Conservation (phyloP, 2,888 invertebrate species). For the Hydropsyche betteni region DNA sequence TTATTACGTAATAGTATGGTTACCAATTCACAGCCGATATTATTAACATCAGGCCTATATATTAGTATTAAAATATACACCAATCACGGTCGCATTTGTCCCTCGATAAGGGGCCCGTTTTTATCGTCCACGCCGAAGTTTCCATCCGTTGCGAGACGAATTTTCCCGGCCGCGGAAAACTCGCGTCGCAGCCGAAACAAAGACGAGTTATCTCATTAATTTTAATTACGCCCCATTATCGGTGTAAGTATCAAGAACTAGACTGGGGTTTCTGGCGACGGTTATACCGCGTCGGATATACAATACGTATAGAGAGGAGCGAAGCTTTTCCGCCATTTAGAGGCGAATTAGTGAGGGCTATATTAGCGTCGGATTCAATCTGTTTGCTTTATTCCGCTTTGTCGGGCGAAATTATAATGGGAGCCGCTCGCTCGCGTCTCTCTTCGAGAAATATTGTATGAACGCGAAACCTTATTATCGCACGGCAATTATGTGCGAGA, state of each 20-base stretch:
- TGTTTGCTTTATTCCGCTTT: constrained; percentile 40
- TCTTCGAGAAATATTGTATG: no score
- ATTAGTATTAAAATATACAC: no score
- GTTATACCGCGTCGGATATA: not conserved
- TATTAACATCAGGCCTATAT: no score
- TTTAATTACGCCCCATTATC: constrained; percentile 50
- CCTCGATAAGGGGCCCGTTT: not conserved
- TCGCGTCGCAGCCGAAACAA: constrained; percentile 25
- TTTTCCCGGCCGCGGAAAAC: not conserved
- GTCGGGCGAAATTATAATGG: constrained; percentile 36
- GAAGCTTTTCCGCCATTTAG: constrained; percentile 48
- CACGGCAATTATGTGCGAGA: no score
- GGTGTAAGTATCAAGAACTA: constrained; percentile 41
- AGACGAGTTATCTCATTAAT: constrained; percentile 50
- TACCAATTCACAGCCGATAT: no score
- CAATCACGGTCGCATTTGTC: no score
- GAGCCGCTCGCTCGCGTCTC: not conserved
- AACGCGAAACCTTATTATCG: no score
- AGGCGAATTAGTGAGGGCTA: constrained; percentile 44
- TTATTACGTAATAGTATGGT: no score
- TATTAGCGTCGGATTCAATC: constrained; percentile 49
- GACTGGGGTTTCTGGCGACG: not conserved
- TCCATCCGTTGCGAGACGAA: not conserved
- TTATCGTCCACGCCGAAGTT: not conserved
- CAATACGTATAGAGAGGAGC: constrained; percentile 2